Base-by-base conservation (phyloP, 53 echinoderm and acorn worm genomes). In the Echinometra lucunter region DNA sequence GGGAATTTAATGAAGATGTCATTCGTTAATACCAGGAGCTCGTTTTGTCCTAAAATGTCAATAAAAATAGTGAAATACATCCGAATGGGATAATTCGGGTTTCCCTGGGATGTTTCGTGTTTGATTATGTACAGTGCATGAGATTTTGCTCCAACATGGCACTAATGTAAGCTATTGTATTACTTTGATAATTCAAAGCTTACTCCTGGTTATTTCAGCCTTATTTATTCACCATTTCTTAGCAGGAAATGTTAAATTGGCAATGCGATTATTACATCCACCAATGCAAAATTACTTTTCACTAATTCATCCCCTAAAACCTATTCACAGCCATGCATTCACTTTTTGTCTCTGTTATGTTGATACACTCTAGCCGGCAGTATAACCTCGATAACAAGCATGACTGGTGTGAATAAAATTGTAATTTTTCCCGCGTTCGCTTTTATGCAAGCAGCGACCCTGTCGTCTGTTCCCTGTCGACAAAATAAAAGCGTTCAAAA, bases 401-500 rank as follows among this genome's bases (percentile, higher is more conserved):
- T 49, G 85, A 45, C 10, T 63, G 16, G 56, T n/a, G n/a, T n/a
- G n/a, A n/a, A 45, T 82, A 85, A 85, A 85, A 85, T 85, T 85
- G 47, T 85, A 47, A 47, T 85, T 85, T 85, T 49, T 85, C 45
- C 18, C 85, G 28, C 85, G 27, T 49, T 49, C 49, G 49, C n/a
- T 21, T 47, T 47, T 30, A 49, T 85, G 45, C 47, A 85, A 85
- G 85, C 78, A 35, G 9, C 37, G 74, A 74, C 13, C 37, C 34
- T 85, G 85, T 85, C 53, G 85, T 85, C 47, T 85, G 85, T 16
- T 85, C 85, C 85, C 85, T n/a, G 25, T 85, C 85, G 85, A 85
- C 89, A 57, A 18, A 89, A 89, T 60, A 89, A 57, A 63, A 89
- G 38, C 40, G 89, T 89, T 89, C 89, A 89, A 37, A 58, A 58